These are phyloP conservation scores for Antheraea mylitta DNA, from an alignment of 1,140 invertebrate species.

Conservation along the genomic window DNA sequence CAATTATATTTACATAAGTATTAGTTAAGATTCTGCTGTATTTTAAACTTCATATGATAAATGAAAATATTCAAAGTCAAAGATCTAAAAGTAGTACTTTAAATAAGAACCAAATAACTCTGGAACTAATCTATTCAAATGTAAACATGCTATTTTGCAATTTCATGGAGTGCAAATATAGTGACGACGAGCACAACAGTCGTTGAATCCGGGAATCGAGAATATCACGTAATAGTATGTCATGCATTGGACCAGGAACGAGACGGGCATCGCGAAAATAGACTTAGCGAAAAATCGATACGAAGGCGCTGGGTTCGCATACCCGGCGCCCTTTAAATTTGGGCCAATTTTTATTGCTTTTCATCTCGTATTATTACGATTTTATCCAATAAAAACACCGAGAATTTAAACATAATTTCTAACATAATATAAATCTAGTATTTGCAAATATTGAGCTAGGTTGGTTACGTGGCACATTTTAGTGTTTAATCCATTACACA, in stretches of 20 bases:
- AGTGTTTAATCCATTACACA: no score
- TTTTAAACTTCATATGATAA: no score
- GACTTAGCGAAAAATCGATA: slow-evolving; percentile 43
- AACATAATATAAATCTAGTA: no score
- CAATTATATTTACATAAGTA: no score
- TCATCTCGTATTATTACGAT: neutral
- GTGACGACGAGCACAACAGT: slow-evolving; percentile 26
- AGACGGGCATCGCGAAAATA: slow-evolving; percentile 40
- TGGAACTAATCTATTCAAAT: slow-evolving; percentile 15
- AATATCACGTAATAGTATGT: slow-evolving; percentile 30
- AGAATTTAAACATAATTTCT: no score
- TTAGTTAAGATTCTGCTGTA: no score
- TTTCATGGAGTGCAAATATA: slow-evolving; percentile 38
- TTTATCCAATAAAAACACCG: neutral
- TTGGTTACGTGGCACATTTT: no score
- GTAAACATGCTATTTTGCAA: slow-evolving; percentile 36
- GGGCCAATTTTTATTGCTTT: neutral
- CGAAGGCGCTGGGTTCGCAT: slow-evolving; percentile 26
- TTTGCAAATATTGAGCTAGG: no score
- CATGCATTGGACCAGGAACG: slow-evolving; percentile 35
- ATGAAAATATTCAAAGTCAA: no score
- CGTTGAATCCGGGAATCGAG: slow-evolving; percentile 9
- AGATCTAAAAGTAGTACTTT: neutral
- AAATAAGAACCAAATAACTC: neutral
- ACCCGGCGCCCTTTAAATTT: slow-evolving; percentile 33